Evolutionary conservation across 2,888 invertebrate species (phyloP), one percentile per base, ranked within the genome.

Genomic region (Ferrisia virgata): DNA sequence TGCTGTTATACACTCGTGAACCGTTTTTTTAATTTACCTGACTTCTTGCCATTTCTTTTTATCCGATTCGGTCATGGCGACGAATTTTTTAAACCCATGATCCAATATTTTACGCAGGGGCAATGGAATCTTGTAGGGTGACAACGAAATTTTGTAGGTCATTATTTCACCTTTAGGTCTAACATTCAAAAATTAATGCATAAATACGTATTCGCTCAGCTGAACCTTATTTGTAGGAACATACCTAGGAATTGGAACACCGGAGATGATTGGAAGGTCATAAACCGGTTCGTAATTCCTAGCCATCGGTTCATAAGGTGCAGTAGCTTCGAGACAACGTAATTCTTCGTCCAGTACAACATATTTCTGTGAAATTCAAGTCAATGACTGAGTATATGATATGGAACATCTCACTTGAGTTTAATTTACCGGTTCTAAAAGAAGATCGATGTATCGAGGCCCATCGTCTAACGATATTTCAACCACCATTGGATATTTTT

Each of bases 41-140:
- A 80, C 33, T 53, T 80, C 80, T 31, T 80, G 25, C 18, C 53
- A 31, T 47, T 43, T 80, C 5, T 31, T 28, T 11, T 80, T 18
- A 43, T 80, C 53, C 2, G n/a, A 2, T 31, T 15, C 18, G 5
- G 22, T 36, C 39, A 64, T 82, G 1, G 13, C 25, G 18, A 18
- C 6, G 69, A 82, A 39, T 76, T 36, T 36, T 40, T 64, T 64
- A 39, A 82, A 82, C 15, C 82, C 82, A 15, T n/a, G 25, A 25
- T 69, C 39, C 5, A 82, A 69, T 15, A 82, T 8, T 82, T 39
- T 53, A 40, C 36, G 36, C 9, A 82, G n/a, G 1, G 33, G n/a
- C 13, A 18, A 0, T 8, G 82, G 82, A 40, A 82, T 82, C 4
- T 33, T 18, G 40, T 36, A 36, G n/a, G 36, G 2, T 15, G 18